These are phyloP conservation scores for Alentia gelatinosa DNA, from an alignment of 2,888 invertebrate genomes.

Conservation along the genomic window DNA sequence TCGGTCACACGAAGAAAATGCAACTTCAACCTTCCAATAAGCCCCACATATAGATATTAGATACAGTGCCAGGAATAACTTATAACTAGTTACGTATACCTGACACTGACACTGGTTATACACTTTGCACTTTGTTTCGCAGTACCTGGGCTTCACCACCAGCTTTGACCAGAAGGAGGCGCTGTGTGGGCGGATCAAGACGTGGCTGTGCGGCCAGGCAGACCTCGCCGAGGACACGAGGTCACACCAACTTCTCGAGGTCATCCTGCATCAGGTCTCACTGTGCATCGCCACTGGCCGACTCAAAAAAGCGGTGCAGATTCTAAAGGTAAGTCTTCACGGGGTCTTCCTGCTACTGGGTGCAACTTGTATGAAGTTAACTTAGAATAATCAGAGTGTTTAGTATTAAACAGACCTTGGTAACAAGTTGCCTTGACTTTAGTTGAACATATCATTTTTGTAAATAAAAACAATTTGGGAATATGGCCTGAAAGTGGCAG, in stretches of 20 bases:
- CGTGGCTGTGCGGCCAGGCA: slow-evolving; percentile 64
- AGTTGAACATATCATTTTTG: too few relatives aligned
- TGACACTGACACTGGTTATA: too few relatives aligned
- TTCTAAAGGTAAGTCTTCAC: slow-evolving; percentile 38
- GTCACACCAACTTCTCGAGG: slow-evolving; percentile 76
- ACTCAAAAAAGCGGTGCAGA: slow-evolving; percentile 68
- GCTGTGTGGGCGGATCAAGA: slow-evolving; percentile 69
- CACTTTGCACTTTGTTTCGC: slow-evolving; percentile 60
- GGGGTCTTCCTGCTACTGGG: neutral
- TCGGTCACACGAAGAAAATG: too few relatives aligned
- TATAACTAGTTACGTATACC: too few relatives aligned
- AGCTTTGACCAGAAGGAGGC: slow-evolving; percentile 68
- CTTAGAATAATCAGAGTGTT: too few relatives aligned
- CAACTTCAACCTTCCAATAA: too few relatives aligned
- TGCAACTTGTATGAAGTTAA: neutral
- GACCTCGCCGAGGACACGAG: slow-evolving; percentile 56
- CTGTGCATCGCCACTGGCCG: slow-evolving; percentile 73
- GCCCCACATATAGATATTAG: too few relatives aligned
- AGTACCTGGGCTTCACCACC: slow-evolving; percentile 70
- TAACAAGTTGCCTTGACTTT: too few relatives aligned
- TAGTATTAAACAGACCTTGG: too few relatives aligned
- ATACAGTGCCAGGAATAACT: too few relatives aligned
- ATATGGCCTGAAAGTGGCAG: too few relatives aligned
- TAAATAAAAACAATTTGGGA: too few relatives aligned
- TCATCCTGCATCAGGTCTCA: slow-evolving; percentile 71